Base-by-base conservation (phyloP, 2,113 vertebrate species). In the Plecturocebus donacophilus region DNA sequence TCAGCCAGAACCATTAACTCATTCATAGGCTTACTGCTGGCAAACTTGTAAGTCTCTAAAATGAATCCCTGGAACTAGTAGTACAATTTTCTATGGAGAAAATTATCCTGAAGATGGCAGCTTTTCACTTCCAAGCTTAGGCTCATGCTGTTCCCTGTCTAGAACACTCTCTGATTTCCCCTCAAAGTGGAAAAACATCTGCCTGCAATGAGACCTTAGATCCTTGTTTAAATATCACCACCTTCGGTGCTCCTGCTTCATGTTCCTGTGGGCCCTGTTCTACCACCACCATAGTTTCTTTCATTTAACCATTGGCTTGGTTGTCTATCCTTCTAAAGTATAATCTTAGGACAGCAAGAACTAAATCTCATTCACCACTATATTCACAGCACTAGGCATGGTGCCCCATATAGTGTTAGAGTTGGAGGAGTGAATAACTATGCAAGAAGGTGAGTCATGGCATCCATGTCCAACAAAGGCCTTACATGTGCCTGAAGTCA, bases 41-140 rank as follows among this genome's bases (percentile, higher is more conserved):
- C 68, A 38, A 91, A 27, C 21, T 42, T 40, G 21, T 11, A 80
- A 87, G 49, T 9, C 13, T n/a, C 35, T 70, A 38, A 42, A 56
- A 49, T 70, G 17, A 79, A 90, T 56, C 9, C 75, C 52, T 88
- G 12, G 25, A 76, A n/a, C 40, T 11, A 40, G 2, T 54, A 32
- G 5, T 66, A 1, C 1, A 66, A 56, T 61, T 71, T 66, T 56
- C 71, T 47, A 68, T 14, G 7, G 30, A 20, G 8, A 20, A 66
- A 49, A 38, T 73, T 66, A 80, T 95, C 73, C 92, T 97, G 68
- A 97, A 96, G 86, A 93, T 83, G 86, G 77, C 70, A 89, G 40
- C 47, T 79, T 94, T 98, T 96, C 73, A 93, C 30, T 86, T 97
- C n/a, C n/a, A 93, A 68, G 87, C 27, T 83, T 96, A 27, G 21